Evolutionary conservation across 2,113 vertebrate species (phyloP).

Genomic region (Holacanthus passer): DNA sequence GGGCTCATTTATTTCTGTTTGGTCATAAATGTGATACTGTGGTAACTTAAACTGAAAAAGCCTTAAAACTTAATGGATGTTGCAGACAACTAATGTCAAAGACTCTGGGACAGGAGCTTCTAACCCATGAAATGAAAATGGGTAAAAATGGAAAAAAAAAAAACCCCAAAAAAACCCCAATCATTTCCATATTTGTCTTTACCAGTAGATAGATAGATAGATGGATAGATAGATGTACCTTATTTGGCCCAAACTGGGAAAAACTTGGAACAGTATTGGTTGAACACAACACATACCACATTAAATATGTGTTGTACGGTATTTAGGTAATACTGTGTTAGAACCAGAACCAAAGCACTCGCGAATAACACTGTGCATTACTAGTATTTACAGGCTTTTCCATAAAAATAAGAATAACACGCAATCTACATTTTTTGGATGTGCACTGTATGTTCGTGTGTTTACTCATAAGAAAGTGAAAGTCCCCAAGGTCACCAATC

Average conservation of each 20-base stretch:
- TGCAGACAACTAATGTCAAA: neutral
- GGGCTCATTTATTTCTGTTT: neutral
- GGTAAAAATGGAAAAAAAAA: no score
- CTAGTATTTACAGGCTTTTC: neutral
- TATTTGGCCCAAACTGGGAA: no score
- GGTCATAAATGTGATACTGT: neutral
- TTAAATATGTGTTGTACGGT: no score
- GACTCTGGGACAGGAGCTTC: neutral
- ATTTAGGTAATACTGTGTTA: neutral
- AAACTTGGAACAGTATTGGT: no score
- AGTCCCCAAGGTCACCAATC: conserved; percentile 58
- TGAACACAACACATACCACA: no score
- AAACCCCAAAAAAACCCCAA: no score
- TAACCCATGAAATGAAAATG: neutral
- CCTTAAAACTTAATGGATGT: neutral
- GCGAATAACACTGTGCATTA: neutral
- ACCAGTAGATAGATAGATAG: no score
- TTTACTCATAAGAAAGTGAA: conserved; percentile 34
- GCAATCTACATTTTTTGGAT: neutral
- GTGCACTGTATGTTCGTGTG: neutral
- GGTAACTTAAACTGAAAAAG: neutral
- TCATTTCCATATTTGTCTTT: no score
- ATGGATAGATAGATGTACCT: no score
- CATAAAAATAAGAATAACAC: no score
- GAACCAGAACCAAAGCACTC: neutral